Conservation (phyloP, 2,888 invertebrate genomes). For the Megalurothrips usitatus region DNA sequence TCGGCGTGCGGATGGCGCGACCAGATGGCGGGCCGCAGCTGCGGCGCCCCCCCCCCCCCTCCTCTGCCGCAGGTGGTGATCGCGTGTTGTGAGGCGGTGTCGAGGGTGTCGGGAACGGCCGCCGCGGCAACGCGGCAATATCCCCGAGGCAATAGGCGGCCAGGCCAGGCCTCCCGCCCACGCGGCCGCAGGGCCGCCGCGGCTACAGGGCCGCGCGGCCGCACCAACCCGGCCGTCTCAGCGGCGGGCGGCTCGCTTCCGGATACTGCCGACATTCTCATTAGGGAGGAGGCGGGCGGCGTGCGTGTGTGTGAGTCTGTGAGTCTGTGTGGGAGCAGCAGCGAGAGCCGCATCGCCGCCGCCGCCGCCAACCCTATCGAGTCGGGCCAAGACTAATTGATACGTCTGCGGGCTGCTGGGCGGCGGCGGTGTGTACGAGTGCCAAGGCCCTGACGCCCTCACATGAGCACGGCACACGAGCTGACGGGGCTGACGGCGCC, state of each 20-base stretch:
- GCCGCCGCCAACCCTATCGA: neutral
- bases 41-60: neutral
- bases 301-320: too few relatives aligned
- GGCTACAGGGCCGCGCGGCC: neutral
- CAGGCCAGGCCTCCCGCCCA: neutral
- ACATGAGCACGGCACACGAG: too few relatives aligned
- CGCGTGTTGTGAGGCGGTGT: neutral
- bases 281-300: neutral
- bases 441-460: too few relatives aligned
- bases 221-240: neutral
- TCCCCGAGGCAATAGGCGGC: too few relatives aligned
- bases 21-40: too few relatives aligned
- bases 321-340: neutral
- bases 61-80: neutral
- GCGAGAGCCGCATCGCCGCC: neutral
- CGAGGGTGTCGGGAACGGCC: too few relatives aligned
- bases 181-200: neutral
- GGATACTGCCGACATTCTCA: neutral
- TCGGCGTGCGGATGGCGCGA: too few relatives aligned
- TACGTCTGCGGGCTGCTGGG: neutral
- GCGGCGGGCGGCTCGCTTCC: neutral
- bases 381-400: neutral
- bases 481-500: too few relatives aligned
- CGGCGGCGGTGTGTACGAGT: too few relatives aligned
- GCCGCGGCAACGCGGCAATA: neutral